Conservation (phyloP, 2,888 invertebrate species). For the Priocnemis perturbator region DNA sequence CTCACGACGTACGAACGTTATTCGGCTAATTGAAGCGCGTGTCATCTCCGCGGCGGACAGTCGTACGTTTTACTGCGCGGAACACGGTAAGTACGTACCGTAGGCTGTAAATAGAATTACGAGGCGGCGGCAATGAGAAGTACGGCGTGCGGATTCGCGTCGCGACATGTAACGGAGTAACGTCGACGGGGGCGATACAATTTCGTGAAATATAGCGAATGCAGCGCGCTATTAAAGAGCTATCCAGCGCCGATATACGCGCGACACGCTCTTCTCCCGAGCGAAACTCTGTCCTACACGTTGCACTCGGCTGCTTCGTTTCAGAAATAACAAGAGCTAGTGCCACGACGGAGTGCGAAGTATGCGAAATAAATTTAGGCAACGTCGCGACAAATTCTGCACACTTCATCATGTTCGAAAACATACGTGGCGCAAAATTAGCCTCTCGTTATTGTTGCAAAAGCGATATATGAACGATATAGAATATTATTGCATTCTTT, state of each 20-base stretch:
- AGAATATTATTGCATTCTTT: too few species aligned
- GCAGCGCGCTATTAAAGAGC: too few species aligned
- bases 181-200: background rate
- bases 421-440: too few species aligned
- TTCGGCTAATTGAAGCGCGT: slow-evolving; percentile 36
- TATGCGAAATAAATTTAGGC: background rate
- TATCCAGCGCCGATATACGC: too few species aligned
- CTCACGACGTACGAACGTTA: slow-evolving; percentile 12
- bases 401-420: too few species aligned
- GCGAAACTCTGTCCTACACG: too few species aligned
- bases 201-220: too few species aligned
- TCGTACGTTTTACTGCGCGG: slow-evolving; percentile 25
- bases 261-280: too few species aligned
- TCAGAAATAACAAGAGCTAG: background rate
- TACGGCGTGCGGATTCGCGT: background rate
- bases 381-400: slow-evolving; percentile 8
- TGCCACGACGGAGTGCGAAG: background rate
- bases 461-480: too few species aligned
- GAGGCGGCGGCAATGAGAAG: slow-evolving; percentile 4
- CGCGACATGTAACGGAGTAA: background rate
- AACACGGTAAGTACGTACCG: slow-evolving; percentile 22
- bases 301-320: too few species aligned
- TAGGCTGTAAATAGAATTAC: slow-evolving; percentile 35
- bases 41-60: slow-evolving; percentile 19
- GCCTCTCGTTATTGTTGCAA: too few species aligned